These are phyloP conservation scores for Stictonetta naevosa DNA, from an alignment of 2,113 vertebrate genomes.

Conservation along the genomic window DNA sequence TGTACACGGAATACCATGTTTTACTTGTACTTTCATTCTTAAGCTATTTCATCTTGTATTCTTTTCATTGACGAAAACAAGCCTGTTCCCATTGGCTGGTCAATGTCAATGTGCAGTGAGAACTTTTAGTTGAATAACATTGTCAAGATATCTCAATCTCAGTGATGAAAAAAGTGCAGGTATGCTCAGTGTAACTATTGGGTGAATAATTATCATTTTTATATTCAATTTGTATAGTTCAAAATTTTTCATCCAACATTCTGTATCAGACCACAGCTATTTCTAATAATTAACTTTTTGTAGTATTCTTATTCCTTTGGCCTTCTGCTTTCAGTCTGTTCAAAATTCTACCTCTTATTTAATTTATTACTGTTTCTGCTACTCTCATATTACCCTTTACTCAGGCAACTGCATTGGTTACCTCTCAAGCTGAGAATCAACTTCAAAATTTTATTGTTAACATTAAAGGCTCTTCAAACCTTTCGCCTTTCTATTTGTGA, in stretches of 20 bases:
- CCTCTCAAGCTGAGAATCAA: constrained; percentile 48
- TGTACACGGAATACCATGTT: rapidly evolving
- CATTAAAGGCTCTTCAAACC: constrained; percentile 62
- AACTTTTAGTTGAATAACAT: constrained; percentile 15
- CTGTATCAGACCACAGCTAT: background rate
- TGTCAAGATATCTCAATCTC: constrained; percentile 63
- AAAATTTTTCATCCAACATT: background rate
- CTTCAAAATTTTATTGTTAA: constrained; percentile 65
- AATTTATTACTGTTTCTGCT: constrained; percentile 46
- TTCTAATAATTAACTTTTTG: background rate
- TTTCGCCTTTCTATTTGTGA: constrained; percentile 58
- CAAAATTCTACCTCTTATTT: constrained; percentile 13
- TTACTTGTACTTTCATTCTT: background rate
- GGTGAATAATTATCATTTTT: background rate
- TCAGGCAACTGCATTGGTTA: constrained; percentile 1
- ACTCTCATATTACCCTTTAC: constrained; percentile 44
- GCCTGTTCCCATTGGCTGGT: background rate
- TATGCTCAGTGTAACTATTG: background rate
- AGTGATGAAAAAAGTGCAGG: constrained; percentile 5
- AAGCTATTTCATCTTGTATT: background rate
- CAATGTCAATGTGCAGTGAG: background rate
- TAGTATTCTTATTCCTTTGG: background rate
- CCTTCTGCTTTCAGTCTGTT: constrained; percentile 44
- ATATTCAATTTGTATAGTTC: background rate
- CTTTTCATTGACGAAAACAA: background rate